A percentile compares a stretch with the other conserved stretches of the same genome.
These are phyloP conservation scores for Adineta ricciae DNA, from an alignment of 2,888 invertebrate genomes.

Conservation along the genomic window DNA sequence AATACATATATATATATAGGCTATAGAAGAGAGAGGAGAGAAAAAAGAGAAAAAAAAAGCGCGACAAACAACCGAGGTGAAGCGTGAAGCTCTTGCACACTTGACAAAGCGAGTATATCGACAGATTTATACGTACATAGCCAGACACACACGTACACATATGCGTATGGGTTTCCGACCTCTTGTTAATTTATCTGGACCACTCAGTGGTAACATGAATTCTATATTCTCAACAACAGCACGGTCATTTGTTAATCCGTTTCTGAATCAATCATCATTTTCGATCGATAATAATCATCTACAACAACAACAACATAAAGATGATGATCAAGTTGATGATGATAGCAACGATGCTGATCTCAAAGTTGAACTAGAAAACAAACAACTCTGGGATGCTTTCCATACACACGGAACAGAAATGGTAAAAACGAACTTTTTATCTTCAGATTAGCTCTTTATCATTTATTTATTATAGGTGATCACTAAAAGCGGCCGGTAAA, in stretches of 20 bases:
- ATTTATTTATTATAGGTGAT: conserved; percentile 33
- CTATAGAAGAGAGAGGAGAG: background rate
- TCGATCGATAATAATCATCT: background rate
- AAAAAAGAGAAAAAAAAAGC: background rate
- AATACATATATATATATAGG: background rate
- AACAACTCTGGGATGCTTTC: conserved; percentile 97
- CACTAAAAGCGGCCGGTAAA: background rate
- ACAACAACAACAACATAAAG: background rate
- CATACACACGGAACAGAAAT: conserved; percentile 96
- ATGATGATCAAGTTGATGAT: background rate
- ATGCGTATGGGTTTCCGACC: conserved; percentile 3
- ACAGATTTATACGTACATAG: background rate
- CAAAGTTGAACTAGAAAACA: conserved; percentile 91
- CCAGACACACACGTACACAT: background rate
- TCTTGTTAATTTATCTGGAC: background rate
- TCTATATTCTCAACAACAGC: background rate
- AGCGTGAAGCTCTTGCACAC: background rate
- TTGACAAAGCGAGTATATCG: background rate
- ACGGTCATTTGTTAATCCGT: background rate
- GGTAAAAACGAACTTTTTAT: conserved; percentile 59
- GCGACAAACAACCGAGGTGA: conserved; percentile 7
- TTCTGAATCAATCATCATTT: background rate
- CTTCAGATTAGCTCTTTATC: background rate
- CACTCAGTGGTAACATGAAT: background rate
- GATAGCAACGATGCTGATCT: conserved; percentile 86